These are phyloP conservation scores for Agapornis canus DNA, from an alignment of 2,797 vertebrate species.

Conservation along the genomic window DNA sequence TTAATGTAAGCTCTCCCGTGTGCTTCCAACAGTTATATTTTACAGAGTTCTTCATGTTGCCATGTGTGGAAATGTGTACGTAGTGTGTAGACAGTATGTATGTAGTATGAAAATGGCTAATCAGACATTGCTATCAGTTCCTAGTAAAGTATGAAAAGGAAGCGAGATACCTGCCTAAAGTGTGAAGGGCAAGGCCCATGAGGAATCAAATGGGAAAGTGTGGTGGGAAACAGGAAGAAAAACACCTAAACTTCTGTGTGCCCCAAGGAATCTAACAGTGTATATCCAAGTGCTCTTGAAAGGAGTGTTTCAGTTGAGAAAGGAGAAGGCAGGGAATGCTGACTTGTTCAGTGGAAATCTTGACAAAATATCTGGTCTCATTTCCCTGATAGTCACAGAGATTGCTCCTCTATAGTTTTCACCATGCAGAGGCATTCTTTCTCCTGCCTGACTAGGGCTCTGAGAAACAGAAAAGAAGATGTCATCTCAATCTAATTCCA, in stretches of 20 bases:
- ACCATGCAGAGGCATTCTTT: background rate
- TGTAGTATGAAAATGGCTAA: background rate
- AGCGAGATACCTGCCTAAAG: background rate
- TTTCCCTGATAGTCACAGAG: background rate
- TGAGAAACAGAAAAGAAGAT: conserved; percentile 30
- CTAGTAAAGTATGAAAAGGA: background rate
- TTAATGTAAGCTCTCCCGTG: background rate
- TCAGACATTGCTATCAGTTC: background rate
- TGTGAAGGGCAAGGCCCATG: background rate
- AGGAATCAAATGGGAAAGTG: background rate
- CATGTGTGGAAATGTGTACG: fast-evolving
- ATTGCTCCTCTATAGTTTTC: background rate
- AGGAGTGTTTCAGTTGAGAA: background rate
- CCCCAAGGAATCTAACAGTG: background rate
- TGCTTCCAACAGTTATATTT: background rate
- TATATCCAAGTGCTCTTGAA: background rate
- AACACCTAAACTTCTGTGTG: background rate
- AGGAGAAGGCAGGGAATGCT: background rate
- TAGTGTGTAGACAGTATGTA: background rate
- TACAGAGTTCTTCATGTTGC: background rate
- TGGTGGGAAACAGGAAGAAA: background rate
- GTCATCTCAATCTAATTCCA: conserved; percentile 33
- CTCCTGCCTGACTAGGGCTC: background rate
- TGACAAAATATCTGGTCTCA: background rate
- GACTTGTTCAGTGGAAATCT: background rate